Conservation (phyloP, 2,113 vertebrate species). For the Hydrolagus affinis region DNA sequence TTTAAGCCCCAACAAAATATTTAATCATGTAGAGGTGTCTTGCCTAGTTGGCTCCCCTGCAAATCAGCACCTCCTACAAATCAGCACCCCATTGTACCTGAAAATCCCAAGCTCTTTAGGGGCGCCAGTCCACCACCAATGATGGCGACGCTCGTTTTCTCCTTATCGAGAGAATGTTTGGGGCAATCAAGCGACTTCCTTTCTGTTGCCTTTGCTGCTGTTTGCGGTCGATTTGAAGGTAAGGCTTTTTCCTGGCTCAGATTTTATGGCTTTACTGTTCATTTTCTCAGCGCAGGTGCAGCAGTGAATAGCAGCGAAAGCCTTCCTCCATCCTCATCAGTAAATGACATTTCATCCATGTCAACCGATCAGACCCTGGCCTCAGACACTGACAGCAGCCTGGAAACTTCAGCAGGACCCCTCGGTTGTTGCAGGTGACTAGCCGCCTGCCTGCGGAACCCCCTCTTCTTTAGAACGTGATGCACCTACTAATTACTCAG, state of each 20-base stretch:
- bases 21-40: too few relatives aligned
- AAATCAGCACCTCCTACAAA: too few relatives aligned
- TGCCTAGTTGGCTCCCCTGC: too few relatives aligned
- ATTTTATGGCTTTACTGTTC: slow-evolving; percentile 85
- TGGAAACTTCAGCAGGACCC: slow-evolving; percentile 96
- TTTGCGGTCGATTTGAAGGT: too few relatives aligned
- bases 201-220: too few relatives aligned
- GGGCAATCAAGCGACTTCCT: too few relatives aligned
- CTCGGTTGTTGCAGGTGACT: slow-evolving; percentile 99
- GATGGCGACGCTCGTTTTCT: too few relatives aligned
- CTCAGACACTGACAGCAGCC: slow-evolving; percentile 98
- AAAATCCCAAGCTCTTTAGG: too few relatives aligned
- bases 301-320: slow-evolving; percentile 99
- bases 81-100: too few relatives aligned
- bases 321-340: slow-evolving; percentile 93
- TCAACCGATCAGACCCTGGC: slow-evolving; percentile 98
- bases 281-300: slow-evolving; percentile 99
- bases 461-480: slow-evolving; percentile 96
- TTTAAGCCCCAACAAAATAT: too few relatives aligned
- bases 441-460: slow-evolving; percentile 99
- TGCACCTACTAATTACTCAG: slow-evolving; percentile 51
- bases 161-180: too few relatives aligned
- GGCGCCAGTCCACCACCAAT: too few relatives aligned
- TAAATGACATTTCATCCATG: slow-evolving; percentile 99
- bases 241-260: slow-evolving; percentile 34